Evolutionary conservation across 2,888 invertebrate genomes (phyloP).

Genomic region (Xestia sexstrigata): DNA sequence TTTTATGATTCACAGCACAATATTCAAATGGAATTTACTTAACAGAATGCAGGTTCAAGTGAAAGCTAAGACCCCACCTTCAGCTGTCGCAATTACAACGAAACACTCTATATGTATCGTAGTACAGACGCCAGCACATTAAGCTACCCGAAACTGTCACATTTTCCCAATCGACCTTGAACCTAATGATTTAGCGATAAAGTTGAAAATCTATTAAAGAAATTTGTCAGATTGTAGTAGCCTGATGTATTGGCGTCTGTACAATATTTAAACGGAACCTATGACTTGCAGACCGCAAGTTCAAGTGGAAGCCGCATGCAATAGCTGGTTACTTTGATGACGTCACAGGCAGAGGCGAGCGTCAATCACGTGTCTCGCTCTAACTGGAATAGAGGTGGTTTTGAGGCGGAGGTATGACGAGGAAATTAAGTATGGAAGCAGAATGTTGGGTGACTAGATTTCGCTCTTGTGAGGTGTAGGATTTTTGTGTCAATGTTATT

Average conservation of each 20-base stretch:
- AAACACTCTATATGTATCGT: background rate
- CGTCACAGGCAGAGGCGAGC: conserved; percentile 2
- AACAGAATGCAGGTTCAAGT: too few relatives aligned
- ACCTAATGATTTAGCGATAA: too few relatives aligned
- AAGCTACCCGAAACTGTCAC: too few relatives aligned
- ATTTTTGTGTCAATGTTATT: background rate
- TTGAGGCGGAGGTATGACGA: background rate
- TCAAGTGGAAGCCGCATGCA: conserved; percentile 35
- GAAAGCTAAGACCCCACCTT: too few relatives aligned
- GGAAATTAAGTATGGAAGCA: conserved; percentile 1
- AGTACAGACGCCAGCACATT: too few relatives aligned
- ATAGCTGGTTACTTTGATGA: conserved; percentile 18
- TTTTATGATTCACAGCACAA: too few relatives aligned
- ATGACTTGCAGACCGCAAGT: background rate
- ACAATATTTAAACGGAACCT: conserved; percentile 4
- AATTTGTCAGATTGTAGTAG: too few relatives aligned
- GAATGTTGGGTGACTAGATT: background rate
- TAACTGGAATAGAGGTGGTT: conserved; percentile 28
- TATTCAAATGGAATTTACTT: too few relatives aligned
- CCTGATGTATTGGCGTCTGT: too few relatives aligned
- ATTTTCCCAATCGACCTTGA: too few relatives aligned
- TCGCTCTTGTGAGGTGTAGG: background rate
- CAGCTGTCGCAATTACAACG: background rate
- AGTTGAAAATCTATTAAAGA: too few relatives aligned
- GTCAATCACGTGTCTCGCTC: conserved; percentile 29